Conservation (phyloP, 2,113 vertebrate species). For the Xyliphius kryptos region DNA sequence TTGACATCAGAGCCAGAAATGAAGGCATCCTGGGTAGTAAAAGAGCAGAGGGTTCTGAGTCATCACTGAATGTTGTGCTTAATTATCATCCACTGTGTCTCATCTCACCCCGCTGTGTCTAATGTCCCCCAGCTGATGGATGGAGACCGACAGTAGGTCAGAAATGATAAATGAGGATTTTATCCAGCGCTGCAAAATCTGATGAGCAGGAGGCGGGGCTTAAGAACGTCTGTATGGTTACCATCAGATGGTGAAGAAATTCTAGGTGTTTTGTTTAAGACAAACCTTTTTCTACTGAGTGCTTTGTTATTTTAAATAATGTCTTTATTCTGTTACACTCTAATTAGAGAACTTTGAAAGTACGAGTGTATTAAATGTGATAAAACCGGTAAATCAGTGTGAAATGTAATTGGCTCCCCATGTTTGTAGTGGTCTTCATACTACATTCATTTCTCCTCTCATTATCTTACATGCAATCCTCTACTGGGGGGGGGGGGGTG, state of each 20-base stretch:
- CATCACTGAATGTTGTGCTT: constrained; percentile 11
- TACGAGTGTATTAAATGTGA: too few relatives aligned
- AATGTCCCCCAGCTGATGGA: constrained; percentile 16
- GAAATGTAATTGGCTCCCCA: too few relatives aligned
- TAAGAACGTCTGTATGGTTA: constrained; percentile 1
- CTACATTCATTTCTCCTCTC: too few relatives aligned
- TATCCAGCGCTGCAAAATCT: constrained; percentile 8
- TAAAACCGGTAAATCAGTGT: too few relatives aligned
- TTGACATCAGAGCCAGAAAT: not conserved
- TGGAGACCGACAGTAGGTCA: constrained; percentile 18
- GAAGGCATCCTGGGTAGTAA: not conserved
- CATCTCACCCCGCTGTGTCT: not conserved
- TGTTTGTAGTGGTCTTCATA: too few relatives aligned
- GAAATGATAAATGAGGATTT: constrained; percentile 17
- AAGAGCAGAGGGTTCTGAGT: not conserved
- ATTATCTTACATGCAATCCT: too few relatives aligned
- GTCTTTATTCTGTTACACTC: too few relatives aligned
- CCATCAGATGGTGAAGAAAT: not conserved
- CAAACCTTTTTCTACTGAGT: not conserved
- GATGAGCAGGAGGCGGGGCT: not conserved
- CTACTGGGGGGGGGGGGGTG: too few relatives aligned
- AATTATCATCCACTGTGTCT: constrained; percentile 15
- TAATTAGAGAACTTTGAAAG: too few relatives aligned
- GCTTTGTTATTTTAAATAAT: too few relatives aligned
- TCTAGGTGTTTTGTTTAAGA: not conserved